These are phyloP conservation scores for Patiria pectinifera DNA, from an alignment of 53 echinoderm and acorn worm species.

Conservation along the genomic window DNA sequence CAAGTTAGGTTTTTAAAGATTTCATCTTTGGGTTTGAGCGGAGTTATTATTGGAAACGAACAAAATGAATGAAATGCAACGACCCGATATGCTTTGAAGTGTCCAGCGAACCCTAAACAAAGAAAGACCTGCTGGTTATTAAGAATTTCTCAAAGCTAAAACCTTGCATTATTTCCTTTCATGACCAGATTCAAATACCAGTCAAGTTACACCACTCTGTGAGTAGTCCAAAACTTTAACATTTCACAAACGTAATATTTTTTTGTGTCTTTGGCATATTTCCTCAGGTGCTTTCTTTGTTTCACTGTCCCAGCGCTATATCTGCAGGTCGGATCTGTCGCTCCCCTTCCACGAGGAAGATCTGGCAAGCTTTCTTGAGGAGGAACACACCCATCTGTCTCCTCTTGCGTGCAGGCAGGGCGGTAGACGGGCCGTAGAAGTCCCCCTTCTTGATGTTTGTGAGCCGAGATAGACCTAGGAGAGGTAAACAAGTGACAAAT, in stretches of 20 bases:
- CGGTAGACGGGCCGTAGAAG: conserved; percentile 80
- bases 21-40: too few relatives aligned
- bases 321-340: conserved; percentile 90
- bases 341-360: conserved; percentile 95
- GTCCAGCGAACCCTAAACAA: too few relatives aligned
- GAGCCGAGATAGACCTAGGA: conserved; percentile 78
- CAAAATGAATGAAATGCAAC: too few relatives aligned
- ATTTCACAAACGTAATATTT: not conserved
- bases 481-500: too few relatives aligned
- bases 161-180: too few relatives aligned
- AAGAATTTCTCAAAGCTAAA: too few relatives aligned
- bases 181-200: too few relatives aligned
- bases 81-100: too few relatives aligned
- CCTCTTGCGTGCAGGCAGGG: conserved; percentile 77
- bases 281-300: not conserved
- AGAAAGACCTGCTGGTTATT: too few relatives aligned
- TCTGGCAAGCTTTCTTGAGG: conserved; percentile 85
- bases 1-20: too few relatives aligned
- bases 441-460: conserved; percentile 90
- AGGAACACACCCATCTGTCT: conserved; percentile 82
- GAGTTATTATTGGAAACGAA: too few relatives aligned
- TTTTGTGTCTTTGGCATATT: not conserved
- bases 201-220: too few relatives aligned
- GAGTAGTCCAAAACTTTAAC: not conserved
- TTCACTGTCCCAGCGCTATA: conserved; percentile 81